Evolutionary conservation across 2,113 vertebrate genomes (phyloP).

Genomic region (Haliaeetus leucogaster): DNA sequence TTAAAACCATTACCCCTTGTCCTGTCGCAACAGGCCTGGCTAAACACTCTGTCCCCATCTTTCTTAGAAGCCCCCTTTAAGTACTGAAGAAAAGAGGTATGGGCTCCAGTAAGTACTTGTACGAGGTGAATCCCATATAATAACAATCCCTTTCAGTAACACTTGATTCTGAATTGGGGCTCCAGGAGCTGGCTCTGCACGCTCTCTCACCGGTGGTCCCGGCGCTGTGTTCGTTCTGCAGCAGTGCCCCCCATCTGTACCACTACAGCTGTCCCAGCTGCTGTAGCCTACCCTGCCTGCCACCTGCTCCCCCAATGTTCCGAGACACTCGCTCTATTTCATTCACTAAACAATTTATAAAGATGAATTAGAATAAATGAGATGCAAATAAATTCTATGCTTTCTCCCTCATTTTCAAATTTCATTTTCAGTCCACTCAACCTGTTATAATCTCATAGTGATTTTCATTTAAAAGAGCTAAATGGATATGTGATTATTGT

Average conservation of each 20-base stretch:
- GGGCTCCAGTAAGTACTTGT: background rate
- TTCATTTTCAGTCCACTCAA: slow-evolving; percentile 85
- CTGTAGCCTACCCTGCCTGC: background rate
- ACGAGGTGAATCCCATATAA: background rate
- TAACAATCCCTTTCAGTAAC: background rate
- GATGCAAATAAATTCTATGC: slow-evolving; percentile 79
- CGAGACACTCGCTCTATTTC: slow-evolving; percentile 17
- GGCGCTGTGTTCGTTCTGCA: background rate
- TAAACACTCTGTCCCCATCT: background rate
- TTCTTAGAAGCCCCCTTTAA: background rate
- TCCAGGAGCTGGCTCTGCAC: background rate
- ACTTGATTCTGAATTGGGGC: background rate
- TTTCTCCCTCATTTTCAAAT: slow-evolving; percentile 80
- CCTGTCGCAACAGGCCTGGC: background rate
- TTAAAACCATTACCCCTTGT: background rate
- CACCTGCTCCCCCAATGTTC: background rate
- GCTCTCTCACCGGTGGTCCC: background rate
- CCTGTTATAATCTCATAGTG: slow-evolving; percentile 82
- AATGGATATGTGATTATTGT: slow-evolving; percentile 84
- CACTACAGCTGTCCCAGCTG: background rate
- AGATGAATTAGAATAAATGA: slow-evolving; percentile 75
- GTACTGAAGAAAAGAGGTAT: accelerated
- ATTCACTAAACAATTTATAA: slow-evolving; percentile 64
- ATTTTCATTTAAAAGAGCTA: slow-evolving; percentile 86
- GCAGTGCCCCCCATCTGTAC: background rate